Percentiles rank a stretch among this genome's conserved stretches.
Conservation (phyloP, 1,140 invertebrate genomes). For the Bombus superbus region DNA sequence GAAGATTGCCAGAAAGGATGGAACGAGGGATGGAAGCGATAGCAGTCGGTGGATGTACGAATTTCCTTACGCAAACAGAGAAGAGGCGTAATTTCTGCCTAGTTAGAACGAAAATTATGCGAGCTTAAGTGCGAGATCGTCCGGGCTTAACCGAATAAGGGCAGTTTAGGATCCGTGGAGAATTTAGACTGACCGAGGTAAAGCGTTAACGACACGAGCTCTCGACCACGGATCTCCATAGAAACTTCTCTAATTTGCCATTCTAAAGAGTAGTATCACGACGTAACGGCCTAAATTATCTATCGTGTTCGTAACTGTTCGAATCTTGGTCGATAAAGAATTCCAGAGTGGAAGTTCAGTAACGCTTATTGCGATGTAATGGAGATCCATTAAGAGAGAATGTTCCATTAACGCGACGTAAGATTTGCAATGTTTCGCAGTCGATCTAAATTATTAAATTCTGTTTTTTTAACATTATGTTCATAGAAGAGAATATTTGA, state of each 20-base stretch:
- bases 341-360: not conserved
- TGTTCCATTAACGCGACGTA: not conserved
- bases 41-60: conserved; percentile 33
- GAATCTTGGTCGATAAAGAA: not conserved
- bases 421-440: not conserved
- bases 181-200: not conserved
- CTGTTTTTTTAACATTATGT: not conserved
- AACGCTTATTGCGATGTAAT: not conserved
- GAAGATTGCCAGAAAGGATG: not conserved
- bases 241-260: conserved; percentile 32
- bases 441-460: not conserved
- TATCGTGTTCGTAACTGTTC: not conserved
- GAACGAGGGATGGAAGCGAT: not conserved
- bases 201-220: conserved; percentile 61
- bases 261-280: conserved; percentile 1
- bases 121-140: conserved; percentile 71
- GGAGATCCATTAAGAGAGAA: not conserved
- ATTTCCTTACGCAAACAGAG: conserved; percentile 65
- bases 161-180: not conserved
- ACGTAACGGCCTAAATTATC: not conserved
- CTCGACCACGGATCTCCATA: conserved; percentile 1
- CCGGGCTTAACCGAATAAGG: conserved; percentile 71
- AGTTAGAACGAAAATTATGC: conserved; percentile 72
- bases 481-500: too few species aligned
- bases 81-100: conserved; percentile 65